Evolutionary conservation across 2,888 invertebrate genomes (phyloP), one percentile per base, ranked within the genome.

Genomic region (Drosophila nigricruria): DNA sequence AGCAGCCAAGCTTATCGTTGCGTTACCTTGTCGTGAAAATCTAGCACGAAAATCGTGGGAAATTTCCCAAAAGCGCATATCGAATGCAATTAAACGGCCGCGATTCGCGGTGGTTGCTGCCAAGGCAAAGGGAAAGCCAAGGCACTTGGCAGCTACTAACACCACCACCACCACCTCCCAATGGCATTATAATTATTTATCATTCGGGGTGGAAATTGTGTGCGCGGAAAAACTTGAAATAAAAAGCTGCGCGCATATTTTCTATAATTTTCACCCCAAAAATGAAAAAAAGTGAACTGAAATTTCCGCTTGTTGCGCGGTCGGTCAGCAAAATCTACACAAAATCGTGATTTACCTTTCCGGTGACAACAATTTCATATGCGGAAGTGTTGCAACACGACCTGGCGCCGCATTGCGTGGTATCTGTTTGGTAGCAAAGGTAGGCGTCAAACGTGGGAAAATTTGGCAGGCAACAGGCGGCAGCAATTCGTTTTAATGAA

Each of bases 261-360:
- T 69, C 84, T 57, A 69, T 60, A 56, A 76, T 79, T 85, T 85
- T 89, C 89, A 85, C 84, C 89, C 84, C 69, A 81, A 88, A 68
- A 34, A 16, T 8, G 20, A 30, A 47, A 47, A 27, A 27, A 30
- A 30, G 10, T 27, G 27, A 27, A 73, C 45, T 40, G 32, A 79
- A 81, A 81, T 80, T 81, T 78, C 81, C 62, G 82, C 87, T 85
- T 83, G 89, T 89, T 85, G 89, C 84, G 73, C 84, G 84, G 84
- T 83, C 84, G 84, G 84, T 83, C 87, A 81, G 70, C 49, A 60
- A 79, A 74, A 73, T 83, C 60, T 83, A 84, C 79, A 70, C 49
- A 60, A 79, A 70, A 74, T 87, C 60, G 89, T 89, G 85, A 89
- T 87, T 85, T 85, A 85, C 89, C 89, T 89, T 85, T 85, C 85